Percentiles rank a stretch among this genome's conserved stretches.
Evolutionary conservation across 2,113 vertebrate genomes (phyloP).

Genomic region (Thamnophis sirtalis): DNA sequence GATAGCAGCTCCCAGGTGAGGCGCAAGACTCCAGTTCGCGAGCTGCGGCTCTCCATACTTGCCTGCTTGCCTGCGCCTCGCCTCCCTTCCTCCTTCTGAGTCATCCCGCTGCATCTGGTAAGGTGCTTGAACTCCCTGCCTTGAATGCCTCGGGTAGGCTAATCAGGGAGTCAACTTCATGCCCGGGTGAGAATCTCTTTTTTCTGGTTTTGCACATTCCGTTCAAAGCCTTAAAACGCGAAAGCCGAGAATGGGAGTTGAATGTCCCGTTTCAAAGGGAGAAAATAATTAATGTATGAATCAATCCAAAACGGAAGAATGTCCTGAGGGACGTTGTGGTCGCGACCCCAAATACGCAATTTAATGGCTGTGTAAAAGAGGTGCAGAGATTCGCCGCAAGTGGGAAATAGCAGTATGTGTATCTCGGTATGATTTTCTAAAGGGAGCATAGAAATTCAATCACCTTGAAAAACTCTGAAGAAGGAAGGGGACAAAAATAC

Average conservation of each 20-base stretch:
- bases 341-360: not conserved
- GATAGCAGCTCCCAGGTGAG: constrained; percentile 46
- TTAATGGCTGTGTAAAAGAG: not conserved
- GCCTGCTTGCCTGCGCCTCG: constrained; percentile 1
- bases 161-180: not conserved
- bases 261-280: not conserved
- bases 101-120: not conserved
- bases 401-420: not conserved
- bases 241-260: not conserved
- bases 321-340: not conserved
- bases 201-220: not conserved
- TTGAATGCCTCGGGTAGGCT: not conserved
- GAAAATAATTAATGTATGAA: not conserved
- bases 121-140: not conserved
- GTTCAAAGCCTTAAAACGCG: not conserved
- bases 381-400: not conserved
- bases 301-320: not conserved
- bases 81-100: not conserved
- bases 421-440: not conserved
- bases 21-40: not conserved
- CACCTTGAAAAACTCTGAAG: not conserved
- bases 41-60: constrained; percentile 10
- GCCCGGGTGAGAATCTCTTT: not conserved
- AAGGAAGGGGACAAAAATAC: not conserved
- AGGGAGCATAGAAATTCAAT: not conserved